Evolutionary conservation across 1,140 invertebrate species (phyloP), one percentile per base, ranked within the genome.

Genomic region (Polyergus mexicanus): DNA sequence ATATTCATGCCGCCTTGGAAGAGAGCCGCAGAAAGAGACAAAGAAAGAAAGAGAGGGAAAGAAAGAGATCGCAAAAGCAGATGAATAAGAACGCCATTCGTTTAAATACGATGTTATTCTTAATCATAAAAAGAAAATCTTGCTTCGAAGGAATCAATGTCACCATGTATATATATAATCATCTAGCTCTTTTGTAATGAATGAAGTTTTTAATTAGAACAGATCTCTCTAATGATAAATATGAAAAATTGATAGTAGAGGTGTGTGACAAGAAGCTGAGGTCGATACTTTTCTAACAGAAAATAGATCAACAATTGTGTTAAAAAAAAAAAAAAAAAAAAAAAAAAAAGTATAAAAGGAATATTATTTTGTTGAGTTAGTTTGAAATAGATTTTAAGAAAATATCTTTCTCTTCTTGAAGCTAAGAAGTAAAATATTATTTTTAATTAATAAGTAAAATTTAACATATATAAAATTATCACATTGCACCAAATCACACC

Each of bases 1-100:
- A 91, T 91, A 77, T 90, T 88, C 51, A 71, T 58, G 41, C 19
- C 32, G 32, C 35, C 72, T 54, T 32, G 78, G 54, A 65, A 56
- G 85, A 83, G 38, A 44, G 28, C 68, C 54, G 68, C 66, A n/a
- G 28, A 72, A 83, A 78, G 68, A 84, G 58, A 25, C 10, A 41
- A 22, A 65, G 22, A 75, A 22, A 51, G 38, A 68, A 6, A 75
- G 28, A 63, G 16, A 68, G 28, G 32, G 38, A 68, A 3, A 76
- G 19, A 77, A 28, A 58, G 19, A 62, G 19, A 65, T 62, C 75
- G 58, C 22, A 54, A 68, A 44, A 25, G 41, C 63, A 25, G 65
- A 38, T 58, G 77, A 38, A 83, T 4, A n/a, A 81, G 66, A 22
- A 41, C n/a, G 44, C 66, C 88, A 69, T 83, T 69, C 84, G 44